Evolutionary conservation across 2,113 vertebrate genomes (phyloP).

Genomic region (Siphamia tubifer): DNA sequence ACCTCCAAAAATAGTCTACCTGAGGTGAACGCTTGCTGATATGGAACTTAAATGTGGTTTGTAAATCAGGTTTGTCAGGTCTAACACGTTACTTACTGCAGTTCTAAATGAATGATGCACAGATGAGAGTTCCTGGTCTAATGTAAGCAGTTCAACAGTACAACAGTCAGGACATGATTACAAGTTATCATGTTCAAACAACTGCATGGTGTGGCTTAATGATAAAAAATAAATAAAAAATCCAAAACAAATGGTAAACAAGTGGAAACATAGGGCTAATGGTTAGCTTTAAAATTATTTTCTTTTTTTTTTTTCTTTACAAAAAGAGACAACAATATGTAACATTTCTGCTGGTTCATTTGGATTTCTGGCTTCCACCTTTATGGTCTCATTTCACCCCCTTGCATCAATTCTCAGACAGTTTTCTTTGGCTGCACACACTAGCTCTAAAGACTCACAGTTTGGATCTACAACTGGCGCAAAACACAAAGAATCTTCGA

Average conservation of each 20-base stretch:
- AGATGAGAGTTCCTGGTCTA: background rate
- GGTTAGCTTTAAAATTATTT: background rate
- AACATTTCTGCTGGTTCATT: too few species aligned
- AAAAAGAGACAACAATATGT: too few species aligned
- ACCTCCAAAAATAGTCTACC: background rate
- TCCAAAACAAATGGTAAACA: background rate
- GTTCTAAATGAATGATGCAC: background rate
- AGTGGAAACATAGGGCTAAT: background rate
- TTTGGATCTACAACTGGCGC: too few species aligned
- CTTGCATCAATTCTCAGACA: too few species aligned
- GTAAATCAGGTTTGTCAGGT: background rate
- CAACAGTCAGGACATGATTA: conserved; percentile 14
- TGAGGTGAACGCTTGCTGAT: background rate
- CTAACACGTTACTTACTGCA: background rate
- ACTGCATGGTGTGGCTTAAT: conserved; percentile 26
- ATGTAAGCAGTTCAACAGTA: conserved; percentile 8
- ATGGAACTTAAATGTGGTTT: background rate
- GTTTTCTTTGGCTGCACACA: too few species aligned
- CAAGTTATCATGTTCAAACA: conserved; percentile 49
- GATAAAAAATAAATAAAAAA: too few species aligned
- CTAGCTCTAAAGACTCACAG: too few species aligned
- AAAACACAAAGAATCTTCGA: too few species aligned
- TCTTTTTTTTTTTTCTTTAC: too few species aligned
- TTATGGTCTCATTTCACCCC: too few species aligned
- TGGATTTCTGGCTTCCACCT: too few species aligned